phyloP scores from a whole-genome alignment of 1,140 invertebrate species.

The Ips nitidus region DNA sequence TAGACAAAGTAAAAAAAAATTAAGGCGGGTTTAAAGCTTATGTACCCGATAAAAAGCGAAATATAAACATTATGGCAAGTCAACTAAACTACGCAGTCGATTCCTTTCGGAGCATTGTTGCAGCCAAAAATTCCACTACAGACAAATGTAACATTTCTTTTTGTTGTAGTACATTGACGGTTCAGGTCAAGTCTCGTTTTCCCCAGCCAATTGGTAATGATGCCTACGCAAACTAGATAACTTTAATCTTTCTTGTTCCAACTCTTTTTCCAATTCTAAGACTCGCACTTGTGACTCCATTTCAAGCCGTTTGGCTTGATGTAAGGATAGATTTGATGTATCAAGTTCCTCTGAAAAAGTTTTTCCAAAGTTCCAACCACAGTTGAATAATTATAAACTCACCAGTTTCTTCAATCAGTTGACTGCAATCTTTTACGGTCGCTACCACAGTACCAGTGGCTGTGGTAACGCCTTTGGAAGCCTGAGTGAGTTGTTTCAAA shows the following conservation, averaged over 20 bases:
- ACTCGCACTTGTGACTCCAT: constrained; percentile 94
- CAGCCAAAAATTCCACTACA: not conserved
- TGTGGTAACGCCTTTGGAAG: constrained; percentile 84
- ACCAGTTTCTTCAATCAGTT: constrained; percentile 76
- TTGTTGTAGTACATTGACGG: constrained; percentile 23
- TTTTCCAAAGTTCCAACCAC: not conserved
- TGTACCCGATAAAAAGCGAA: no score
- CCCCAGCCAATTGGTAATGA: constrained; percentile 87
- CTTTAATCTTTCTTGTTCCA: constrained; percentile 83
- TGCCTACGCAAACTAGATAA: constrained; percentile 84
- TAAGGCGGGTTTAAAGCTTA: no score
- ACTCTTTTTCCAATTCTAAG: constrained; percentile 86
- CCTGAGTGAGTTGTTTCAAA: constrained; percentile 74
- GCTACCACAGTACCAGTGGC: constrained; percentile 91
- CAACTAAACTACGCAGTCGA: not conserved
- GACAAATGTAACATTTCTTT: constrained; percentile 27
- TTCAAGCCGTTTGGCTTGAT: constrained; percentile 92
- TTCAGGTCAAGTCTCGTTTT: constrained; percentile 46
- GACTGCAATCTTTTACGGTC: constrained; percentile 84
- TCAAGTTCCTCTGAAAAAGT: constrained; percentile 79
- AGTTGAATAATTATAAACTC: constrained; percentile 18
- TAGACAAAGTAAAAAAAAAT: no score
- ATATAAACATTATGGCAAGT: no score
- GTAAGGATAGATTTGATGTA: constrained; percentile 83
- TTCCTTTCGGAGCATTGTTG: constrained; percentile 3